Evolutionary conservation across 2,797 vertebrate genomes (phyloP).

Genomic region (Halcyon leucocephala): DNA sequence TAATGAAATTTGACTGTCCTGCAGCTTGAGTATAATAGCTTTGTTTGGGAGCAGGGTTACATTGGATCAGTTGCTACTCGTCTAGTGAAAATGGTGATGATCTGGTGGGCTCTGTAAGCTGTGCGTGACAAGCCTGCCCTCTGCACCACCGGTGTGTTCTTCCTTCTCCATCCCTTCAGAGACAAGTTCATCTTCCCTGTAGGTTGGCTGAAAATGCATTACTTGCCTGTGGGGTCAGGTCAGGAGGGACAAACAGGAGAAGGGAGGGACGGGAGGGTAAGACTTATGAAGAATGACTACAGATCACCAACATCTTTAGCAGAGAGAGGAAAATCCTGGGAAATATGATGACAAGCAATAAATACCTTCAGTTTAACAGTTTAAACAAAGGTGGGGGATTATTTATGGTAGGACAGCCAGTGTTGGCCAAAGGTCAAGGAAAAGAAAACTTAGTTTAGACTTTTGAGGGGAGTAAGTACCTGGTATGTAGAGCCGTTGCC

Average conservation of each 20-base stretch:
- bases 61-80: neutral
- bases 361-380: conserved; percentile 50
- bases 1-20: conserved; percentile 62
- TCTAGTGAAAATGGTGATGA: neutral
- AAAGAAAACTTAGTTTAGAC: conserved; percentile 25
- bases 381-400: conserved; percentile 66
- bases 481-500: neutral
- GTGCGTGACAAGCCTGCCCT: neutral
- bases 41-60: conserved; percentile 35
- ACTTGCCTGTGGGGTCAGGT: neutral
- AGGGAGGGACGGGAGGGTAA: fast-evolving
- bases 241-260: neutral
- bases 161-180: neutral
- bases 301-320: neutral
- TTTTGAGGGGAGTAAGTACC: neutral
- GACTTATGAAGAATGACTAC: neutral
- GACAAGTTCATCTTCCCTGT: neutral
- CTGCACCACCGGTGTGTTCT: fast-evolving
- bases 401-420: conserved; percentile 25
- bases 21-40: conserved; percentile 13
- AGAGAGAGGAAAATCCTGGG: neutral
- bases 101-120: neutral
- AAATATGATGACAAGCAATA: conserved; percentile 44
- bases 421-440: conserved; percentile 53
- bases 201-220: neutral